Base-by-base conservation (phyloP, 2,113 vertebrate genomes). In the Crocuta crocuta region DNA sequence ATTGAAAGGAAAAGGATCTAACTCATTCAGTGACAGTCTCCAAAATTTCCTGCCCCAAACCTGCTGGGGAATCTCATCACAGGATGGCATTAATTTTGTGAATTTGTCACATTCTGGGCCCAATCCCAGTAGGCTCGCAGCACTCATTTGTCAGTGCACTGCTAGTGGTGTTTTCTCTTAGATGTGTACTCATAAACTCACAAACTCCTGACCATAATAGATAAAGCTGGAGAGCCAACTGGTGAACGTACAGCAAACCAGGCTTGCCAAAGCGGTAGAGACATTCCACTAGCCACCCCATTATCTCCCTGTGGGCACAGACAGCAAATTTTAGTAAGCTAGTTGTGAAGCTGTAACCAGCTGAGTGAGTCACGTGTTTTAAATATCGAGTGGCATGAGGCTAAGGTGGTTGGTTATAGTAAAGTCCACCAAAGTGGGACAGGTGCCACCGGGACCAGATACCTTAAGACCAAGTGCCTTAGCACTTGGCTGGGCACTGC, bases 21-120 rank as follows among this genome's bases (percentile, higher is more conserved):
- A 50, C 35, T 58, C 8, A 8, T 70, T 65, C 43, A 81, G 0
- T 50, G 33, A 5, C 35, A 31, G 2, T 50, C 35, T 86, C 86
- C 48, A 50, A 53, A 81, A 68, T 73, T 66, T 82, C 71, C 13
- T 73, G 28, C 61, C 45, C 89, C 16, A 74, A 39, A 33, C 39
- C 19, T 82, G 21, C 53, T 65, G 48, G 35, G 35, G n/a, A 35
- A 53, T 85, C 68, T 93, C 48, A 55, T 55, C 82, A 74, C 1
- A 71, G 66, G 53, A 66, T 63, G 50, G 24, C 23, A 82, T 87
- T 65, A 4, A 53, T 73, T 93, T 68, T 86, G 53, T 85, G 43
- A 68, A 79, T 86, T 48, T 95, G 81, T 89, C 43, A 39, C 45
- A 66, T 97, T 87, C 68, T 89, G 79, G 73, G 16, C 55, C 48